Percentiles rank a stretch among this genome's conserved stretches.
These are phyloP conservation scores for Tetanocera ferruginea DNA, from an alignment of 2,888 invertebrate species.

Conservation along the genomic window DNA sequence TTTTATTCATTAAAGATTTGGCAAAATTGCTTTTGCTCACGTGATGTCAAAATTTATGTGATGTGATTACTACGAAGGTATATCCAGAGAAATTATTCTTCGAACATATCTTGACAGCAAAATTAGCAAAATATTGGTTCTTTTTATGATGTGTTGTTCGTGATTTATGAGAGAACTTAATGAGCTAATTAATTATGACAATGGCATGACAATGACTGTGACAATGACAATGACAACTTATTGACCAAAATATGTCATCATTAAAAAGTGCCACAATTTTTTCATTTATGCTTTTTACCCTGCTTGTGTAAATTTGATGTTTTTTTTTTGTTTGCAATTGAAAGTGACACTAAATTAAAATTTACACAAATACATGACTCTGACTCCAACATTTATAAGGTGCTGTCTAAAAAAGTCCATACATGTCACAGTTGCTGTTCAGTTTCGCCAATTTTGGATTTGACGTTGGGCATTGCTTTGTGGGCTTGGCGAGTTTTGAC, in stretches of 20 bases:
- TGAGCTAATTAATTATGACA: background rate
- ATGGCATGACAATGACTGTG: too few relatives aligned
- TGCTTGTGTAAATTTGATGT: background rate
- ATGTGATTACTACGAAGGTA: background rate
- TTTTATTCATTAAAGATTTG: background rate
- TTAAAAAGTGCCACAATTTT: too few relatives aligned
- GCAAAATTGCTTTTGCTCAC: constrained; percentile 9
- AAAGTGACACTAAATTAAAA: background rate
- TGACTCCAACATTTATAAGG: background rate
- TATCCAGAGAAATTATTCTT: background rate
- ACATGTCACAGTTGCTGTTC: constrained; percentile 5
- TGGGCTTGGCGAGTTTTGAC: constrained; percentile 18
- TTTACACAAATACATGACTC: background rate
- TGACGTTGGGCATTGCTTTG: background rate
- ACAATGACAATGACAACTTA: too few relatives aligned
- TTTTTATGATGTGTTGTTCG: background rate
- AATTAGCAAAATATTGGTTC: background rate
- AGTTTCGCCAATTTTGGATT: background rate
- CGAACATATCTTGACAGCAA: background rate
- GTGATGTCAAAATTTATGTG: constrained; percentile 17
- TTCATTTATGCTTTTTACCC: background rate
- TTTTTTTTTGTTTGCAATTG: background rate
- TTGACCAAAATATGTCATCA: too few relatives aligned
- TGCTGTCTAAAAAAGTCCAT: background rate
- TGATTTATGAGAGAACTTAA: background rate